Percentiles rank a stretch among this genome's conserved stretches.
Conservation (phyloP, 2,888 invertebrate genomes). For the Nasonia oneida region DNA sequence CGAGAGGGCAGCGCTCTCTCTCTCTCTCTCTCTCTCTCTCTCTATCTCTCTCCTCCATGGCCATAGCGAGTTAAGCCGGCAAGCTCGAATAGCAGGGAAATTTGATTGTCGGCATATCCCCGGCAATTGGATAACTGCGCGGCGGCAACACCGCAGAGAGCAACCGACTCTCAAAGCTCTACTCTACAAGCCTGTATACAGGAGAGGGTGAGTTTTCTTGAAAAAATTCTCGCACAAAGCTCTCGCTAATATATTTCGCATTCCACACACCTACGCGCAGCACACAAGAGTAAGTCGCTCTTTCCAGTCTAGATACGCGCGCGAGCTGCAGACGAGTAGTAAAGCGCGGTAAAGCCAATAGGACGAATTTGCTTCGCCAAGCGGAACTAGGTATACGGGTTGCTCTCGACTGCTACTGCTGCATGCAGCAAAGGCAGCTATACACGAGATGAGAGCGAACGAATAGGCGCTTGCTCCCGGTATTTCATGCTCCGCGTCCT, state of each 20-base stretch:
- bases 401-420: neutral
- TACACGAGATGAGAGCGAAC: conserved; percentile 49
- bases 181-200: conserved; percentile 8
- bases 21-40: neutral
- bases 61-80: conserved; percentile 26
- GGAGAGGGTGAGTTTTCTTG: neutral
- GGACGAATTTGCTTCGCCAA: conserved; percentile 66
- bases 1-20: conserved; percentile 10
- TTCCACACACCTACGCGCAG: neutral
- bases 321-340: neutral
- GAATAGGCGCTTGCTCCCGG: conserved; percentile 62
- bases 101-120: conserved; percentile 71
- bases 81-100: conserved; percentile 67
- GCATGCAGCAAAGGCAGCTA: neutral
- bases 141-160: neutral
- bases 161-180: conserved; percentile 42
- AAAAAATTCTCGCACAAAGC: too few species aligned
- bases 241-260: neutral
- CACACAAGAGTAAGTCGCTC: neutral
- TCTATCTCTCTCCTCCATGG: neutral
- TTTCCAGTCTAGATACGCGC: conserved; percentile 6
- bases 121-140: conserved; percentile 70
- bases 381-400: conserved; percentile 57
- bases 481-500: conserved; percentile 75
- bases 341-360: conserved; percentile 46